Percentiles rank a stretch among this genome's conserved stretches.
Evolutionary conservation across 2,888 invertebrate species (phyloP).

Genomic region (Phalangium opilio): DNA sequence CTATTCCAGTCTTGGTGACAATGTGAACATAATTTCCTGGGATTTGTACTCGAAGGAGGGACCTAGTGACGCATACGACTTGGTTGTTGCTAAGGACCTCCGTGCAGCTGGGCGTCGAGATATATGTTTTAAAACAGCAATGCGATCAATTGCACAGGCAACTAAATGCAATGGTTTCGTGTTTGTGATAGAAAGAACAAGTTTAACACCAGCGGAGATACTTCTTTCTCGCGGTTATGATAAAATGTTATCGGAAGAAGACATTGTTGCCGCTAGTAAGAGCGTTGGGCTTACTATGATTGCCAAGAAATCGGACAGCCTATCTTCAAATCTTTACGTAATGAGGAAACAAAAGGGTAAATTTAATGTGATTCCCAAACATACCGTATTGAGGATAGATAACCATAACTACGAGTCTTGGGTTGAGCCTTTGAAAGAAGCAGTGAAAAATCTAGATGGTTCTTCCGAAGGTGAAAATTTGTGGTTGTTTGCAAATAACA

Average conservation of each 20-base stretch:
- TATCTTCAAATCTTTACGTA: slow-evolving; percentile 39
- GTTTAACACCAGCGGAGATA: slow-evolving; percentile 19
- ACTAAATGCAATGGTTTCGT: slow-evolving; percentile 54
- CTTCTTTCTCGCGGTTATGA: slow-evolving; percentile 19
- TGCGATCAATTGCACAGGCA: slow-evolving; percentile 27
- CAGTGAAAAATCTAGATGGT: slow-evolving; percentile 45
- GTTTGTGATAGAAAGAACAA: slow-evolving; percentile 32
- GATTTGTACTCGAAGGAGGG: slow-evolving; percentile 36
- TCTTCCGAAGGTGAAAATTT: slow-evolving; percentile 36
- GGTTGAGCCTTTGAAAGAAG: slow-evolving; percentile 63
- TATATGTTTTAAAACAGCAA: too few species aligned
- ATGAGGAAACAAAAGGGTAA: slow-evolving; percentile 39
- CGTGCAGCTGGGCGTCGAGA: background rate
- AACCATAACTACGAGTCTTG: slow-evolving; percentile 35
- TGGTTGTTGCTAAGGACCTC: slow-evolving; percentile 25
- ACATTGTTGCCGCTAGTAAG: slow-evolving; percentile 15
- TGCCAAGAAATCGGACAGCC: slow-evolving; percentile 44
- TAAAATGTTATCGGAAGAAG: slow-evolving; percentile 9
- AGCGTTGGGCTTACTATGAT: slow-evolving; percentile 16
- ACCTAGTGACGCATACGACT: slow-evolving; percentile 28
- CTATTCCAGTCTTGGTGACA: too few species aligned
- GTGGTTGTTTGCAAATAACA: slow-evolving; percentile 50
- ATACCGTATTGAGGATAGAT: slow-evolving; percentile 15
- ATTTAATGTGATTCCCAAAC: slow-evolving; percentile 2
- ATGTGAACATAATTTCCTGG: slow-evolving; percentile 32